Base-by-base conservation (phyloP, 2,888 invertebrate species). In the Priocnemis perturbator region DNA sequence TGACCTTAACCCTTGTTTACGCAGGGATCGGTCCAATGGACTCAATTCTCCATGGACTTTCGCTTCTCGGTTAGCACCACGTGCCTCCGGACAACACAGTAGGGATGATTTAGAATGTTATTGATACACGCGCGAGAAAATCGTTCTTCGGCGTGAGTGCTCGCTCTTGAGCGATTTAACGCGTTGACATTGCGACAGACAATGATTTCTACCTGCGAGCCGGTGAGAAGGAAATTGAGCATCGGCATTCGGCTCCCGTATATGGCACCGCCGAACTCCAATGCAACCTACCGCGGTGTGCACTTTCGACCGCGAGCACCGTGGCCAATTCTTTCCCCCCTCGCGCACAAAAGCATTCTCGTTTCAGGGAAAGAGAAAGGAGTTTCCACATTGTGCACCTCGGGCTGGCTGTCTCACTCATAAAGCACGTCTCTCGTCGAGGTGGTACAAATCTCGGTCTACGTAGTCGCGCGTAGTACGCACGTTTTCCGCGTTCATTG, bases 1-100 rank as follows among this genome's bases (percentile, higher is more conserved):
- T 68, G 70, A 67, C 70, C 70, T 70, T 70, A 70, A 70, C 67
- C 67, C 37, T 48, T 67, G 70, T 55, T 67, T 67, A 67, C 69
- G 67, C 26, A 48, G 64, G 30, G 47, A 15, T 17, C 20, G 45
- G 26, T 55, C 60, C 26, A 61, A 52, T 15, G n/a, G 17, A 23
- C 26, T 59, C 48, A 44, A 26, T 67, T 47, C 48, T 55, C 55
- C 30, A 17, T 23, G 21, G 60, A 64, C 69, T 64, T 64, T 64
- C 55, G 52, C 44, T 56, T 52, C 48, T 68, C 48, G 44, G 7
- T 21, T 47, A 20, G 19, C 15, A 23, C 56, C 56, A 17, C 30
- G 56, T 17, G n/a, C 11, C 17, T 56, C n/a, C 2, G 17, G 50
- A 11, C 37, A 11, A 37, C 37, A 37, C 37, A 37, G 37, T 37